Evolutionary conservation across 2,888 invertebrate genomes (phyloP), one percentile per base, ranked within the genome.

Genomic region (Lymantria monacha): DNA sequence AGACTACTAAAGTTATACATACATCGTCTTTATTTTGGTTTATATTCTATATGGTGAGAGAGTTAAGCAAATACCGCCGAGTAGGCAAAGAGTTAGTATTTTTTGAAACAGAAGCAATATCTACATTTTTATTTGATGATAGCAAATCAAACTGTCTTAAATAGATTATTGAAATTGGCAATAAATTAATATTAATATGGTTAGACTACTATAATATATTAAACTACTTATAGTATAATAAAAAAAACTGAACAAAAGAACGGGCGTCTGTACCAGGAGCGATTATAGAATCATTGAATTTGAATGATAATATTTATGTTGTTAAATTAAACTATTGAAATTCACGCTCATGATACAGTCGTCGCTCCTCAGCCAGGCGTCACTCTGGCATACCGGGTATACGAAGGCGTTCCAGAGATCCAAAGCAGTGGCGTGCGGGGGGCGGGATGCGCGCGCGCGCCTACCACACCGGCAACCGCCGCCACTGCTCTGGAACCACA

Each of bases 401-500:
- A 91, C 91, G 90, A 92, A 92, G 92, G 93, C 93, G 92, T 93
- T 93, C 93, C 94, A 93, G 79, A 90, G 88, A 83, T 92, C 91
- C 91, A 92, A 92, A 92, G 93, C 94, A 93, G 93, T 92, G 93
- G 93, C 93, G 94, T 94, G 94, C 93, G 93, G 93, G 89, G 93
- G 93, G 91, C 92, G 93, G 92, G 93, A 89, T 82, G 92, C 91
- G 91, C 93, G 93, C 85, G 92, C 89, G 87, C 91, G 90, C 83
- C 89, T 85, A 76, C 85, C 86, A 85, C 91, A 91, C 81, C 86
- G 91, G 84, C 92, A 91, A 81, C 90, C 91, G 90, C 91, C 91
- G 91, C 91, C 91, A 92, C 92, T 92, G 92, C 92, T 92, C 92
- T 92, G 91, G 91, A 92, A 91, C 91, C 88, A 91, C 87, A 90